Base-by-base conservation (phyloP, 2,113 vertebrate species). In the Scomber scombrus region DNA sequence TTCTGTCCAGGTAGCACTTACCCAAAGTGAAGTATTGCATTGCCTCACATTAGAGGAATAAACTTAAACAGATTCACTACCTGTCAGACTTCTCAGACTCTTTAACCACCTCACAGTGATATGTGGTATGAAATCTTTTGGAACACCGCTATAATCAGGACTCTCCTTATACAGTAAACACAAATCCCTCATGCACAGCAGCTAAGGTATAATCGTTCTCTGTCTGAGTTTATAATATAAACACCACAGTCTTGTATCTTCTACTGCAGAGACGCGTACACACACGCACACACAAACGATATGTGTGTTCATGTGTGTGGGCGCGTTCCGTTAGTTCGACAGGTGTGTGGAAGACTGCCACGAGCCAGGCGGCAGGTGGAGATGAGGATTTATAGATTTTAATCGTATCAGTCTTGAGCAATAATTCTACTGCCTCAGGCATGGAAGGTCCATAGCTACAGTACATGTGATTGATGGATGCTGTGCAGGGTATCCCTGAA, bases 331-430 rank as follows among this genome's bases (percentile, higher is more conserved):
- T 93, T 91, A 93, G 77, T 69, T 83, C 74, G 88, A 76, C 90
- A 92, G 91, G 90, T 95, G 93, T 85, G 80, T 84, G 85, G 78
- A 81, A 71, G 87, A 86, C 88, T 86, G 91, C 89, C 92, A 92
- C 86, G 86, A 91, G 91, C 85, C 88, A 90, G 86, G 90, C 90
- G 26, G 92, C 94, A 93, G 92, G 92, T 95, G 93, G 75, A 86
- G 91, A 83, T 83, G 91, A 84, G 91, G 85, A 94, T 92, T 93
- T 94, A 91, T 92, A 94, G 94, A 93, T 94, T 92, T 93, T 91
- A 93, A 93, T 95, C 86, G 23, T 76, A 85, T 87, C 75, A 75
- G 76, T 63, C 58, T 94, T 95, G 86, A 91, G 90, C 85, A 94
- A 93, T 93, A 92, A 93, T 92, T 94, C 80, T 84, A 80, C 46